Evolutionary conservation across 2,888 invertebrate genomes (phyloP).

Genomic region (Lagria hirta): DNA sequence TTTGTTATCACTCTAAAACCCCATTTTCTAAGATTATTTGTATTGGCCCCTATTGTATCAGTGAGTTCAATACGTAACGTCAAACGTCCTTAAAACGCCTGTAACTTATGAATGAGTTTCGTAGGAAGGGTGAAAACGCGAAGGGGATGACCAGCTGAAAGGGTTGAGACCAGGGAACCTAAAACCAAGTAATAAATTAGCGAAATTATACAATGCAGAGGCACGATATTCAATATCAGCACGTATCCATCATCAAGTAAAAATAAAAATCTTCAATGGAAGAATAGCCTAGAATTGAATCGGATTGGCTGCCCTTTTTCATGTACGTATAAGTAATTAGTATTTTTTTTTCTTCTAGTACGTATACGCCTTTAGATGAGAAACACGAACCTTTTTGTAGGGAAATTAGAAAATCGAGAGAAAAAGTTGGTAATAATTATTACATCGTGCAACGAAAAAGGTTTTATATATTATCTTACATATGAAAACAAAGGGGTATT

Average conservation of each 20-base stretch:
- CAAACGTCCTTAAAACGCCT: constrained; percentile 17
- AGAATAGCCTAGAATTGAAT: constrained; percentile 3
- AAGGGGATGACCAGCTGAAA: constrained; percentile 33
- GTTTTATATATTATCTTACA: constrained; percentile 28
- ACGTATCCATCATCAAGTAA: constrained; percentile 22
- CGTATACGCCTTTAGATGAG: constrained; percentile 8
- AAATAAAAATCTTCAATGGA: constrained; percentile 4
- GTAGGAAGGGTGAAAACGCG: constrained; percentile 23
- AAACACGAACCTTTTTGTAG: constrained; percentile 14
- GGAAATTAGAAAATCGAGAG: constrained; percentile 14
- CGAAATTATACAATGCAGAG: constrained; percentile 39
- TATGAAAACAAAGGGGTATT: constrained; percentile 28
- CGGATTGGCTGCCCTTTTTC: constrained; percentile 7
- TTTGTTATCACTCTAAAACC: too few species aligned
- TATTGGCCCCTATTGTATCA: too few species aligned
- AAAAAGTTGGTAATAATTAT: constrained; percentile 20
- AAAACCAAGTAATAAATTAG: constrained; percentile 46
- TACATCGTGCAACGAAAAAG: constrained; percentile 20
- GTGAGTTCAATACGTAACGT: too few species aligned
- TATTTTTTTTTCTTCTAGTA: constrained; percentile 7
- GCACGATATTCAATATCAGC: constrained; percentile 29
- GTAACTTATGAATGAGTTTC: constrained; percentile 22
- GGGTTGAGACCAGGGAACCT: constrained; percentile 37
- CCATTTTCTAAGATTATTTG: too few species aligned
- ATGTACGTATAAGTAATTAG: constrained; percentile 10